A percentile compares a stretch with the other conserved stretches of the same genome.
Conservation (phyloP, 2,888 invertebrate species). For the Laspeyria flexula region DNA sequence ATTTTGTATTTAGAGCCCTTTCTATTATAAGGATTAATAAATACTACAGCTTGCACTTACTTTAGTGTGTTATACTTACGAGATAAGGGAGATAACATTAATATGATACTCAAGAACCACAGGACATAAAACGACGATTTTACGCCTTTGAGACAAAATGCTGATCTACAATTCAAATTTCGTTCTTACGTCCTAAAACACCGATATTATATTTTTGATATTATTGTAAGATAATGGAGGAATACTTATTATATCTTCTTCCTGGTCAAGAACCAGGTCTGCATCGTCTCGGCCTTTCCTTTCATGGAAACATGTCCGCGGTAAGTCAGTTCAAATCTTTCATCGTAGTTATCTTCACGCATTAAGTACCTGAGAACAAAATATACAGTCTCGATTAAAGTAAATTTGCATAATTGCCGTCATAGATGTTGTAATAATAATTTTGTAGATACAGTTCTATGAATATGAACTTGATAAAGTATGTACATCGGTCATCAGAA, state of each 20-base stretch:
- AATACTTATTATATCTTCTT: conserved; percentile 55
- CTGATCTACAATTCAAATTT: background rate
- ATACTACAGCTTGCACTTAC: no score
- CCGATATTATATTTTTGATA: background rate
- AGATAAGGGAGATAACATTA: no score
- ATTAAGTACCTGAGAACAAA: conserved; percentile 90
- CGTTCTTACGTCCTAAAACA: background rate
- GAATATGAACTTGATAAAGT: no score
- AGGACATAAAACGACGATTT: background rate
- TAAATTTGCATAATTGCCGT: background rate
- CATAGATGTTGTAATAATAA: background rate
- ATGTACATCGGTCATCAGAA: no score
- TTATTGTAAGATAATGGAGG: background rate
- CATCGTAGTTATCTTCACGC: conserved; percentile 93
- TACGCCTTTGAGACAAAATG: background rate
- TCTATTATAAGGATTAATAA: no score
- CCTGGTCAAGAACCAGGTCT: conserved; percentile 93
- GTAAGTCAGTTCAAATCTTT: conserved; percentile 93
- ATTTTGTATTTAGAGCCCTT: no score
- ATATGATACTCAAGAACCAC: no score
- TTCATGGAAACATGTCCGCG: conserved; percentile 97
- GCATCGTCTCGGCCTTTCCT: conserved; percentile 97
- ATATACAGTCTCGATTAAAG: background rate
- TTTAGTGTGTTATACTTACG: no score
- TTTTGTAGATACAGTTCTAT: background rate